These are phyloP conservation scores for Lemur catta DNA, from an alignment of 2,797 vertebrate species.

Conservation along the genomic window DNA sequence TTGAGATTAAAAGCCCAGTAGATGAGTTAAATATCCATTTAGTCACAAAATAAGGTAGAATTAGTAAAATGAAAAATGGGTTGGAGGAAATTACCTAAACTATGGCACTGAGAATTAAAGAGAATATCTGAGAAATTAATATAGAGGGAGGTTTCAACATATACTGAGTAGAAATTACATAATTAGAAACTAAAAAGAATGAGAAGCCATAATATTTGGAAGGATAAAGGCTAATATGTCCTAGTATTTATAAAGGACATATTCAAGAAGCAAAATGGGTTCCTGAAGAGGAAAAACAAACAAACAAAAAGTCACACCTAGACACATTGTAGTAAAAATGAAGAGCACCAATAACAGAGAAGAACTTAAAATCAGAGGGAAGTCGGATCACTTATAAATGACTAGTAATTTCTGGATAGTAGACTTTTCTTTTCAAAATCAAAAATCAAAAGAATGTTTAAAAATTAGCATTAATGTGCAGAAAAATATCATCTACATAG, in stretches of 20 bases:
- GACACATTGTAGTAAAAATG: background rate
- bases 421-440: background rate
- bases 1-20: background rate
- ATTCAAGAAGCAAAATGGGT: background rate
- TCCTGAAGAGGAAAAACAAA: background rate
- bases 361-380: background rate
- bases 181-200: background rate
- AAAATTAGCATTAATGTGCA: background rate
- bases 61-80: background rate
- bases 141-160: background rate
- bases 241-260: background rate
- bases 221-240: background rate
- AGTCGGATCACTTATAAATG: background rate
- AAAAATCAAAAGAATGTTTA: background rate
- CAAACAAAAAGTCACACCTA: background rate
- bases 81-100: background rate
- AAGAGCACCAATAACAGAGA: background rate
- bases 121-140: background rate
- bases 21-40: background rate
- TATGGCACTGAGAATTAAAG: background rate
- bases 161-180: background rate
- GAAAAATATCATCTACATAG: background rate
- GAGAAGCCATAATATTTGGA: background rate
- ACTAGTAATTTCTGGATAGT: background rate
- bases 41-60: background rate